A percentile compares a stretch with the other conserved stretches of the same genome.
Conservation (phyloP, 1,140 invertebrate species). For the Pseudoatta argentina region DNA sequence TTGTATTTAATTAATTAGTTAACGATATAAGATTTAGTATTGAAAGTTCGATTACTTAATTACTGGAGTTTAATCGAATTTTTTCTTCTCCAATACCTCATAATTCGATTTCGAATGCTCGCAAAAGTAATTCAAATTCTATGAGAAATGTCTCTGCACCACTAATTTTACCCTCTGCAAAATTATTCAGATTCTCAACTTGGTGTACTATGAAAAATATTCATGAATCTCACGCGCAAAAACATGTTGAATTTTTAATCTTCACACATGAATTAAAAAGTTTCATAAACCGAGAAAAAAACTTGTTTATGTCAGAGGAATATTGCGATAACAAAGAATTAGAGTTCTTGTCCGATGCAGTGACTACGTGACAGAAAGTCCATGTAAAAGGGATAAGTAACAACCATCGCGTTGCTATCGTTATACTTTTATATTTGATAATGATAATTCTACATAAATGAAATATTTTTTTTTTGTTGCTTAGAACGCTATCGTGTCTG, state of each 20-base stretch:
- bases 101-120: conserved; percentile 1
- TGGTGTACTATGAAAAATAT: background rate
- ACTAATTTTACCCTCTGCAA: background rate
- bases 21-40: conserved; percentile 7
- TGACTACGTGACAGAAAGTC: conserved; percentile 4
- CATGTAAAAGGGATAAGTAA: background rate
- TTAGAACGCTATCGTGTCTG: background rate
- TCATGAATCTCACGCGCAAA: background rate
- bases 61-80: background rate
- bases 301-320: background rate
- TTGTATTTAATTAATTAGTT: background rate
- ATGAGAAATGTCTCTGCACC: background rate
- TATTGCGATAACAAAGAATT: background rate
- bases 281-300: background rate
- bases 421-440: background rate
- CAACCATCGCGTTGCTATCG: background rate
- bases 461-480: conserved; percentile 11
- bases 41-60: background rate
- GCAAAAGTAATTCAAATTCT: conserved; percentile 1
- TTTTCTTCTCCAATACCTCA: background rate
- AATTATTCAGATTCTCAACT: background rate
- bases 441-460: background rate
- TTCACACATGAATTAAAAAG: background rate
- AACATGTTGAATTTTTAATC: background rate
- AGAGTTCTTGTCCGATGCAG: background rate